Conservation (phyloP, 2,888 invertebrate genomes). For the Sympetrum striolatum region DNA sequence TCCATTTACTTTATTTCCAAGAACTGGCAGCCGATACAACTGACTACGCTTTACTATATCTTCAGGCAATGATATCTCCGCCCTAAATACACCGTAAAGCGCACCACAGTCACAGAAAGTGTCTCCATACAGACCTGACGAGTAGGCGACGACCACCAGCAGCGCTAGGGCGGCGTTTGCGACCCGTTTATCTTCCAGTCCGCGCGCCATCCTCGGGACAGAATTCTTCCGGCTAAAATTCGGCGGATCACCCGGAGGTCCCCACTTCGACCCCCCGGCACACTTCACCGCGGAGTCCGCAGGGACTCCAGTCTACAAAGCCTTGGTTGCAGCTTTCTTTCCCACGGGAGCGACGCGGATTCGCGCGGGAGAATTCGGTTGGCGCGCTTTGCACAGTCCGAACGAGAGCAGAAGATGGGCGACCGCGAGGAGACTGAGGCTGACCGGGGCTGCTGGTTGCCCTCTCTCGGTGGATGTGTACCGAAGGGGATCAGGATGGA, state of each 20-base stretch:
- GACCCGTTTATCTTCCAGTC: not conserved
- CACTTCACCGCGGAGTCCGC: not conserved
- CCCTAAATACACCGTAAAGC: too few relatives aligned
- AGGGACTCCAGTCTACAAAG: not conserved
- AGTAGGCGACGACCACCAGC: not conserved
- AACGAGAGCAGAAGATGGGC: not conserved
- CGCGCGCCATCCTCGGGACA: not conserved
- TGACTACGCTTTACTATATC: too few relatives aligned
- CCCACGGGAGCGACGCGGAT: not conserved
- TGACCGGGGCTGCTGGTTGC: not conserved
- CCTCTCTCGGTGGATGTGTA: not conserved
- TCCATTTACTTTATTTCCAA: not conserved
- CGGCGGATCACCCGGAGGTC: not conserved
- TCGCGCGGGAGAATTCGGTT: not conserved
- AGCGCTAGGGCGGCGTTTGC: not conserved
- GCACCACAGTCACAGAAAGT: too few relatives aligned
- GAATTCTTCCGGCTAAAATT: not conserved
- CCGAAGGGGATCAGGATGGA: not conserved
- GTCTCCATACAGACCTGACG: not conserved
- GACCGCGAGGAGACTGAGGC: not conserved
- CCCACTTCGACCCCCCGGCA: not conserved
- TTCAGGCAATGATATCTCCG: too few relatives aligned
- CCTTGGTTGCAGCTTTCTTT: not conserved
- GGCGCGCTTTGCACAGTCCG: not conserved
- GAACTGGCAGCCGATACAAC: not conserved